Conservation (phyloP, 1,140 invertebrate species). For the Drosophila sulfurigaster region DNA sequence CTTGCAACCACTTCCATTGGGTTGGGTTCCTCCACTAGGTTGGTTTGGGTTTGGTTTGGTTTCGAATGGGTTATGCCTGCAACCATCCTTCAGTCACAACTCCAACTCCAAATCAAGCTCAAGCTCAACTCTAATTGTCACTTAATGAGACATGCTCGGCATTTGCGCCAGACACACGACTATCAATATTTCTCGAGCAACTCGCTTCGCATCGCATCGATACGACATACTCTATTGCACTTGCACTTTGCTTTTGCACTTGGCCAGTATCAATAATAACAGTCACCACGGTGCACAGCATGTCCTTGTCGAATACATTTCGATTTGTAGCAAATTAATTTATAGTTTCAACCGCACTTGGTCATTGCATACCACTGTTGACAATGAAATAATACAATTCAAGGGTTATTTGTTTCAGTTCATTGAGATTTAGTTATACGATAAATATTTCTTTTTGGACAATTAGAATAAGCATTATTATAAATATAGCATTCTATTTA, state of each 20-base stretch:
- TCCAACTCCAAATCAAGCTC: slow-evolving; percentile 24
- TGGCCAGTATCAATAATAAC: background rate
- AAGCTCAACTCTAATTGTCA: slow-evolving; percentile 79
- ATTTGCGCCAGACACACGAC: slow-evolving; percentile 83
- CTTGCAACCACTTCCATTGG: slow-evolving; percentile 9
- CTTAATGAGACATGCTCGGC: slow-evolving; percentile 83
- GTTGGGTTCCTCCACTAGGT: slow-evolving; percentile 9
- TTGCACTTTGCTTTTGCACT: background rate
- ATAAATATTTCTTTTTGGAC: too few relatives aligned
- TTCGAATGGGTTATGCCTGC: slow-evolving; percentile 3
- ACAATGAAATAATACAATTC: too few relatives aligned
- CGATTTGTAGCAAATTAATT: slow-evolving; percentile 40
- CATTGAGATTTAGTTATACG: too few relatives aligned
- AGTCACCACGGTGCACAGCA: background rate
- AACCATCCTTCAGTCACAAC: background rate
- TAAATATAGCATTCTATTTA: too few relatives aligned
- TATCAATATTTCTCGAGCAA: slow-evolving; percentile 68
- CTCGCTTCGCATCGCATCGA: slow-evolving; percentile 8
- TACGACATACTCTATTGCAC: slow-evolving; percentile 12
- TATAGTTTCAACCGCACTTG: slow-evolving; percentile 11
- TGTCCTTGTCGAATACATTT: background rate
- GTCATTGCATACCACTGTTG: too few relatives aligned
- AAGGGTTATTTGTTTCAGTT: too few relatives aligned
- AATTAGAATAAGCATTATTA: too few relatives aligned
- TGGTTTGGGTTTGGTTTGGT: background rate